Conservation (phyloP, 2,113 vertebrate species). For the Gulo gulo region DNA sequence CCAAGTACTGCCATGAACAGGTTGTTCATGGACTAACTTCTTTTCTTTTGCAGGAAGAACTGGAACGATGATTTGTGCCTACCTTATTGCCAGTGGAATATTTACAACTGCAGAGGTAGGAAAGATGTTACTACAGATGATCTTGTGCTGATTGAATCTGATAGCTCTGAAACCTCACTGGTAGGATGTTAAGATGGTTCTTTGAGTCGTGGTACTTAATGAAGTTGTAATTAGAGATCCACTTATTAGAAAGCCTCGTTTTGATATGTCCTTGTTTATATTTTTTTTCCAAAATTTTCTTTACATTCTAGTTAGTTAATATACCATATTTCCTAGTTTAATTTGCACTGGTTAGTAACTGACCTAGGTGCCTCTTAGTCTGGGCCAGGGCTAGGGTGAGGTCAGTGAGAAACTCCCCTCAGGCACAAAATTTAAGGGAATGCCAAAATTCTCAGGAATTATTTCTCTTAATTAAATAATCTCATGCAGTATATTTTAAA, state of each 20-base stretch:
- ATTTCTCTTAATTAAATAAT: background rate
- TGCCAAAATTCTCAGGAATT: background rate
- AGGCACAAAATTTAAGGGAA: background rate
- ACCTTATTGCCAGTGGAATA: slow-evolving; percentile 91
- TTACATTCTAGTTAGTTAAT: background rate
- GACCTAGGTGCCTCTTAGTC: background rate
- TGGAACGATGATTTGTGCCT: slow-evolving; percentile 94
- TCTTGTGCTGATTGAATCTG: background rate
- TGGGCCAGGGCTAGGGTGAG: background rate
- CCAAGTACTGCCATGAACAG: background rate
- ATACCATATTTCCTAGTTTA: background rate
- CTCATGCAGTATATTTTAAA: background rate
- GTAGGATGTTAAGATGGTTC: background rate
- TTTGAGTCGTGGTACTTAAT: background rate
- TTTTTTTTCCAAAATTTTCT: background rate
- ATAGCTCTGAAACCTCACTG: background rate
- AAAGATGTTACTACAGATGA: background rate
- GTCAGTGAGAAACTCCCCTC: background rate
- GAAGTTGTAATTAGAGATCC: background rate
- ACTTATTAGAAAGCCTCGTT: background rate
- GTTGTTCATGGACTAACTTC: background rate
- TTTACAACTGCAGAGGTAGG: slow-evolving; percentile 93
- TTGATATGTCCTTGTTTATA: background rate
- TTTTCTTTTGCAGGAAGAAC: slow-evolving; percentile 88
- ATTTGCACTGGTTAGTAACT: background rate